phyloP scores from a whole-genome alignment of 1,140 invertebrate genomes.

The Battus philenor region DNA sequence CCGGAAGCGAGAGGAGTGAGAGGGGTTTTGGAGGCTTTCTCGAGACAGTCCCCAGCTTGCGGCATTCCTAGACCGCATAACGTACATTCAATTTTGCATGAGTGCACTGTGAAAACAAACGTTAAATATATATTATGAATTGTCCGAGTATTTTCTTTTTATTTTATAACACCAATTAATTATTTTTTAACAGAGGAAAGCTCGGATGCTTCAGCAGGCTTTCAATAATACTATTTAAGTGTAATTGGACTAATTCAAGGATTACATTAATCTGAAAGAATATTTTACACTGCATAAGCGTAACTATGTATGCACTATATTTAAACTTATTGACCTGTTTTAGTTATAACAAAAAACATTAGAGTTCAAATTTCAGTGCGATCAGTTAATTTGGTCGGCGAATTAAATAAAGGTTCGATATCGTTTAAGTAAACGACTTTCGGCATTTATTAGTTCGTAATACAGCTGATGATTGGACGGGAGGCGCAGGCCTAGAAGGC shows the following conservation, averaged over 20 bases:
- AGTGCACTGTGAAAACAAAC: conserved; percentile 18
- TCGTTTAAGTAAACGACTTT: not conserved
- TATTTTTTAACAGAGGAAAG: not conserved
- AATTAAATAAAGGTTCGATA: too few species aligned
- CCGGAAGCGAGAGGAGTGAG: conserved; percentile 35
- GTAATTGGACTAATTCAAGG: too few species aligned
- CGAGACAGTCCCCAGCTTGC: conserved; percentile 23
- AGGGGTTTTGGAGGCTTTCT: conserved; percentile 24
- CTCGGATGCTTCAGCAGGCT: too few species aligned
- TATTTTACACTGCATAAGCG: too few species aligned
- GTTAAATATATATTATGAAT: not conserved
- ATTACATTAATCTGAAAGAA: too few species aligned
- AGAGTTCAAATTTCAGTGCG: too few species aligned
- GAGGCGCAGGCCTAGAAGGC: conserved; percentile 18
- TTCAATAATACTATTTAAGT: too few species aligned
- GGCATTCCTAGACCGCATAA: conserved; percentile 26
- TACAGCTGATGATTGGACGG: not conserved
- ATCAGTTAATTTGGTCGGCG: too few species aligned
- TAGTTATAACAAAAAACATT: too few species aligned
- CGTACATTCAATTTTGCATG: conserved; percentile 26
- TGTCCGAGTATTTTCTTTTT: not conserved
- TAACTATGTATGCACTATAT: too few species aligned
- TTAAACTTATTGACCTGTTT: too few species aligned
- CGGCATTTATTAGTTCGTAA: too few species aligned
- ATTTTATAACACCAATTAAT: not conserved